Conservation (phyloP, 2,113 vertebrate genomes). For the Caranx melampygus region DNA sequence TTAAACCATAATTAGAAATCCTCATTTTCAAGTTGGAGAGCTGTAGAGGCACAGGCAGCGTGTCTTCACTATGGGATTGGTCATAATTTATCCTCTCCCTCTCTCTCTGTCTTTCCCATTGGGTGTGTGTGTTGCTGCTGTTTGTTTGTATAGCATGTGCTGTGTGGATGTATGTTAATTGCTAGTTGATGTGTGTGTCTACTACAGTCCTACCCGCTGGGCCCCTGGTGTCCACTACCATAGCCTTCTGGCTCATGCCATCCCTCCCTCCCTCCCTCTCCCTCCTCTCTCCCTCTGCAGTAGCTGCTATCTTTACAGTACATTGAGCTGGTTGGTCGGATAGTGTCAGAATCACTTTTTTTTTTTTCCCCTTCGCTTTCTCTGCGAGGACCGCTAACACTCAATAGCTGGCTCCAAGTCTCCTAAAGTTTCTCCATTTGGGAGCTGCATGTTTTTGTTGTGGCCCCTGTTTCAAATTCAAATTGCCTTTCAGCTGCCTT, state of each 20-base stretch:
- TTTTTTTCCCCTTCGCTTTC: slow-evolving; percentile 6
- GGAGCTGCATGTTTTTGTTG: slow-evolving; percentile 70
- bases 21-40: slow-evolving; percentile 31
- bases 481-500: slow-evolving; percentile 80
- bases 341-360: slow-evolving; percentile 67
- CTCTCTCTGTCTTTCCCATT: neutral
- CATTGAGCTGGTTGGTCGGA: slow-evolving; percentile 46
- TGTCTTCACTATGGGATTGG: neutral
- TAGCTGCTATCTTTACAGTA: slow-evolving; percentile 71
- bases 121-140: neutral
- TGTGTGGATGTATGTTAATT: slow-evolving; percentile 21
- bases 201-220: slow-evolving; percentile 46
- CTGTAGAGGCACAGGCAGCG: slow-evolving; percentile 6
- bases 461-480: slow-evolving; percentile 84
- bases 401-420: slow-evolving; percentile 66
- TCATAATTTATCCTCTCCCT: neutral
- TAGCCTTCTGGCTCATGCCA: slow-evolving; percentile 51
- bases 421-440: slow-evolving; percentile 66
- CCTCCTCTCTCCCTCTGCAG: slow-evolving; percentile 44
- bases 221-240: slow-evolving; percentile 53
- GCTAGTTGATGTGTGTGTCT: slow-evolving; percentile 43
- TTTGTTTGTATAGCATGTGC: slow-evolving; percentile 1
- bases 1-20: neutral
- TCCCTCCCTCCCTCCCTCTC: slow-evolving; percentile 13
- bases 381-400: slow-evolving; percentile 32